Evolutionary conservation across 2,797 vertebrate genomes (phyloP).

Genomic region (Sebastolobus alascanus): DNA sequence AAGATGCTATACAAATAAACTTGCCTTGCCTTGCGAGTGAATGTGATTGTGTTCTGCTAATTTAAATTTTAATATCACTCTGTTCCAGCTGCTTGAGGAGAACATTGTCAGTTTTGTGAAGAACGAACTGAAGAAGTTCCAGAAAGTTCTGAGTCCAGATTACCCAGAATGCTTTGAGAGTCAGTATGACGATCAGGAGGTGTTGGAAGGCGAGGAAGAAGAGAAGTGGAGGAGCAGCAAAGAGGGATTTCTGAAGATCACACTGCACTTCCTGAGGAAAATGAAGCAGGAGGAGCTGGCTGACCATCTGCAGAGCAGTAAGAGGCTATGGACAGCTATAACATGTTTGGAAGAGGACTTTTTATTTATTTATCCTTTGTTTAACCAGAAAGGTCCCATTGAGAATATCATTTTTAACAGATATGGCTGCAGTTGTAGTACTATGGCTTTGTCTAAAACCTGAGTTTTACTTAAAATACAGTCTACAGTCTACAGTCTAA

Average conservation of each 20-base stretch:
- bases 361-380: too few relatives aligned
- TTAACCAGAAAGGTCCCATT: too few relatives aligned
- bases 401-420: too few relatives aligned
- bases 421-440: rapidly evolving
- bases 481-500: too few relatives aligned
- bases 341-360: too few relatives aligned
- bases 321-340: neutral
- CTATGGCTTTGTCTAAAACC: too few relatives aligned
- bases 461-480: too few relatives aligned
- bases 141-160: neutral
- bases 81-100: neutral
- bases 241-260: neutral
- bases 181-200: neutral
- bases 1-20: too few relatives aligned
- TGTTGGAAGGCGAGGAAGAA: neutral
- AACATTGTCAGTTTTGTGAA: neutral
- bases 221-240: neutral
- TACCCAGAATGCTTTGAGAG: neutral
- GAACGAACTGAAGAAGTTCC: neutral
- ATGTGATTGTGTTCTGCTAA: too few relatives aligned
- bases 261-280: neutral
- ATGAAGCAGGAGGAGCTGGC: neutral
- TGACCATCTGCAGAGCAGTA: neutral
- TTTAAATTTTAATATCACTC: neutral
- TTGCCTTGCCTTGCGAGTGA: too few relatives aligned